Base-by-base conservation (phyloP, 2,797 vertebrate species). In the Coregonus suidteri region DNA sequence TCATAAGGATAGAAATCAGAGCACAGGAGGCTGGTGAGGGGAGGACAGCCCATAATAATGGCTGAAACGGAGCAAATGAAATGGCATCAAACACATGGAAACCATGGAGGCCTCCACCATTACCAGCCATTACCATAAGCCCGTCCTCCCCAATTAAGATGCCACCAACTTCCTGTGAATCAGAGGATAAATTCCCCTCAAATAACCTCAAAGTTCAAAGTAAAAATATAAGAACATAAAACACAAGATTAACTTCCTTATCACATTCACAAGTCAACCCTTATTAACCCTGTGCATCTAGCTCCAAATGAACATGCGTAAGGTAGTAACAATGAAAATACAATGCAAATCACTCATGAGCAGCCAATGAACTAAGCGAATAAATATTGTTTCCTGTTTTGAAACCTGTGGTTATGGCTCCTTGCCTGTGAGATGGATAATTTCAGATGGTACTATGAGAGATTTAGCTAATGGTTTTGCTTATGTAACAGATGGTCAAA, bases 391-490 rank as follows among this genome's bases (percentile, higher is more conserved):
- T 25, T 64, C 25, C 59, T 30, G 59, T 64, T 31, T 66, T 34
- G 4, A 31, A 34, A 6, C 31, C 65, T 34, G 31, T 35, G 65
- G 65, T 31, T 35, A 35, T 64, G 59, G 20, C 59, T 67, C 34
- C 65, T 31, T 16, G 25, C 65, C 25, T 67, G 65, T 67, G 25
- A 67, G 65, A 35, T 35, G 31, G 31, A 67, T 62, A 1, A 64
- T 64, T 9, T 64, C 59, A 59, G 15, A 56, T 64, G 59, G 25
- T 25, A n/a, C 20, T 47, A 83, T 81, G 4, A n/a, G 37, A 70
- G 35, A 70, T 18, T 41, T n/a, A 70, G 34, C 7, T 70, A 70
- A 70, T 47, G 68, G 35, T 47, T 70, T 41, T 47, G 68, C 13
- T 47, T 70, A 31, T 54, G 51, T 53, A 72, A 72, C 51, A 72